Base-by-base conservation (phyloP, 2,113 vertebrate genomes). In the Opisthocomus hoazin region DNA sequence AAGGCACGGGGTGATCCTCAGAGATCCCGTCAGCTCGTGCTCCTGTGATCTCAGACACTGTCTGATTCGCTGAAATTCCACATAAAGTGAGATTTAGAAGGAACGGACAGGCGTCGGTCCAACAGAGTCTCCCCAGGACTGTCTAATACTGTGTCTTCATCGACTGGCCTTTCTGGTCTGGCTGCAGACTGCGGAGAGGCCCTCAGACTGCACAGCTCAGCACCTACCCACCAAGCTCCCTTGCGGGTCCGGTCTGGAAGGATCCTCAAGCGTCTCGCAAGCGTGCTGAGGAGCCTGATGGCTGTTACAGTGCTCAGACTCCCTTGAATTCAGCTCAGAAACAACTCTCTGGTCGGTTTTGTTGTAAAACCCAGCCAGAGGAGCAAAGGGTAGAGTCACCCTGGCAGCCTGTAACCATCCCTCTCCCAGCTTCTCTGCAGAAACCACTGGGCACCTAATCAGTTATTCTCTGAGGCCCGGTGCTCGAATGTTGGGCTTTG, bases 401-500 rank as follows among this genome's bases (percentile, higher is more conserved):
- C 26, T 20, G 57, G 29, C 68, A 56, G 57, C 23, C 15, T 39
- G 6, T 12, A 68, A 5, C 29, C 70, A 32, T 21, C 48, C 26
- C 16, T 11, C 37, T 71, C 48, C 68, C 43, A n/a, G 12, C 39
- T 45, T 30, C 37, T 41, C 46, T 41, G 61, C 15, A 64, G 73
- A 80, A 54, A 32, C 32, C 73, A 56, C 23, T 10, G 8, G 34
- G 20, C 54, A 27, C 54, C 58, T 69, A 26, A 10, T n/a, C n/a
- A n/a, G n/a, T n/a, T n/a, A n/a, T n/a, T 30, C 27, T n/a, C 50
- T 0, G 0, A 24, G 54, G n/a, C 11, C 60, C 63, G 83, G 4
- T 9, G 6, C 19, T 21, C 75, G 75, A 41, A 24, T 8, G 7
- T 0, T 80, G 81, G 53, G 37, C 27, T 85, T 48, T 65, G 54